Evolutionary conservation across 1,140 invertebrate genomes (phyloP), one percentile per base, ranked within the genome.

Genomic region (Heterodera schachtii): DNA sequence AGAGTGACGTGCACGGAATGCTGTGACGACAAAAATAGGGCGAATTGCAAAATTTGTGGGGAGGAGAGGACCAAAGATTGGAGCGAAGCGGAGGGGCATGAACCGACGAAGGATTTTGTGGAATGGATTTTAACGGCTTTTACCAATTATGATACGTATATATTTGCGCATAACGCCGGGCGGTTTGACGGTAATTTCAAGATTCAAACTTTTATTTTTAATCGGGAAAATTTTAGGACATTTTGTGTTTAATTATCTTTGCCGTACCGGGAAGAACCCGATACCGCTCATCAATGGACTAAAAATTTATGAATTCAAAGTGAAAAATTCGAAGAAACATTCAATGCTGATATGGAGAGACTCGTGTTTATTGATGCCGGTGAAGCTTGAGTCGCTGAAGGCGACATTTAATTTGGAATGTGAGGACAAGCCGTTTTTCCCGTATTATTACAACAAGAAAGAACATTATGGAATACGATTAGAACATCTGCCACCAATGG

Each of bases 301-400:
- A 19, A 71, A 71, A 19, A 71, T 71, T 43, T 71, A 43, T 19
- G 69, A 71, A 71, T 71, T 71, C 19, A 71, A 7, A 19, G 69
- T 71, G 31, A 3, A 41, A 31, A 71, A 71, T 3, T 43, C 31
- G 31, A 71, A 71, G 31, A 41, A 43, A 46, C 69, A 71, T 31
- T 71, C 69, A 31, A 71, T 11, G 21, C 31, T 71, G 44, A 31
- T 71, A 8, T 71, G 69, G 69, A 41, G 69, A 11, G 69, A 71
- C 69, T 43, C 31, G 1, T 71, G 69, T 0, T 46, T 71, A 19
- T 11, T 71, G 13, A 71, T 43, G 69, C 69, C 69, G 44, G 31
- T 71, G 31, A 71, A 19, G 16, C 31, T 71, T 0, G 69, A 71
- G 9, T n/a, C 31, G 44, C 5, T 71, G 44, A 71, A 71, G 44